Conservation (phyloP, 2,888 invertebrate species). For the Sinelater perroti region DNA sequence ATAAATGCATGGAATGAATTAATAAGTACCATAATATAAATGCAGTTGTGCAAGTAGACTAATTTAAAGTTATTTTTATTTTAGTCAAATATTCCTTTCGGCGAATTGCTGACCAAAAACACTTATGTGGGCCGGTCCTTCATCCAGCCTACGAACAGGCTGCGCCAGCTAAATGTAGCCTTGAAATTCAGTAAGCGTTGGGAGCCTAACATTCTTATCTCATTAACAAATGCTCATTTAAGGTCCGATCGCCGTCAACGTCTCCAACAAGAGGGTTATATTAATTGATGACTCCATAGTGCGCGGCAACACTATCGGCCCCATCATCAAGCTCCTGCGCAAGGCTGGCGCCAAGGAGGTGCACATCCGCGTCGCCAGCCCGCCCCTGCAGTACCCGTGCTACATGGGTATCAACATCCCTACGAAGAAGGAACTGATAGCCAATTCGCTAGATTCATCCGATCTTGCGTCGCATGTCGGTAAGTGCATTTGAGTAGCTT, state of each 20-base stretch:
- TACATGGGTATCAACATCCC: conserved; percentile 99
- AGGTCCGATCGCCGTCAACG: conserved; percentile 89
- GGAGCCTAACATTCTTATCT: too few species aligned
- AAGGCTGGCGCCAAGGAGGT: conserved; percentile 96
- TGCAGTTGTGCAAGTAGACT: too few species aligned
- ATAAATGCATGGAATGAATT: too few species aligned
- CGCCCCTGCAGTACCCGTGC: conserved; percentile 92
- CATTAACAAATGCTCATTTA: conserved; percentile 14
- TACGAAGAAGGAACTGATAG: conserved; percentile 94
- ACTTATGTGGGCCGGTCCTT: conserved; percentile 97
- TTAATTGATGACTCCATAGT: conserved; percentile 98
- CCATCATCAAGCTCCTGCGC: conserved; percentile 89
- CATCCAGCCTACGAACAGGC: conserved; percentile 92
- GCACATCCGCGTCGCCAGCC: conserved; percentile 96
- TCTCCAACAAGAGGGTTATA: conserved; percentile 86
- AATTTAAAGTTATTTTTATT: conserved; percentile 40
- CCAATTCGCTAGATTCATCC: conserved; percentile 81
- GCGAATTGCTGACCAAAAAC: conserved; percentile 95
- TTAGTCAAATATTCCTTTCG: conserved; percentile 87
- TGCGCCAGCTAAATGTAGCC: conserved; percentile 91
- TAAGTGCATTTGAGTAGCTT: conserved; percentile 58
- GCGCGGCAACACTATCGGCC: conserved; percentile 95
- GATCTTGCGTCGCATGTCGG: conserved; percentile 89
- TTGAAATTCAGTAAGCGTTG: conserved; percentile 84
- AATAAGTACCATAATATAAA: too few species aligned